phyloP scores from a whole-genome alignment of 2,888 invertebrate genomes.

The Callimorpha dominula region DNA sequence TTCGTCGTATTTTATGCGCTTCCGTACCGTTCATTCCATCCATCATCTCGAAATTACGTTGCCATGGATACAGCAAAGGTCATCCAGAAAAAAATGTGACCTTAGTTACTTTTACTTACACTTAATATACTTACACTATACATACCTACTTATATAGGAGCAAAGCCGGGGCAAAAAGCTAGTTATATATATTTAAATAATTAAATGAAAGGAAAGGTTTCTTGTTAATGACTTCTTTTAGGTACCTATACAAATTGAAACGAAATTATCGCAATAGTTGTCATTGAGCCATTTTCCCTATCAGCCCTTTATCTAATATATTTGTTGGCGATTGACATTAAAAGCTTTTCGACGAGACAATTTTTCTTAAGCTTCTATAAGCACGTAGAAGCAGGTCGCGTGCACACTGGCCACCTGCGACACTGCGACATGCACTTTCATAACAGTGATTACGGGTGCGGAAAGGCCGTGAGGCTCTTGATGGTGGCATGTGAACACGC shows the following conservation, averaged over 20 bases:
- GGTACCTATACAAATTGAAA: not conserved
- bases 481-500: conserved; percentile 62
- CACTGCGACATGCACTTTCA: conserved; percentile 57
- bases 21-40: too few relatives aligned
- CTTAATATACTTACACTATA: too few relatives aligned
- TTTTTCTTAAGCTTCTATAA: not conserved
- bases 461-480: conserved; percentile 59
- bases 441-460: conserved; percentile 61
- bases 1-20: too few relatives aligned
- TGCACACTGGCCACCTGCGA: conserved; percentile 37
- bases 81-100: too few relatives aligned
- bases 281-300: not conserved
- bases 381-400: conserved; percentile 19
- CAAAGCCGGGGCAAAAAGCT: too few relatives aligned
- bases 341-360: not conserved
- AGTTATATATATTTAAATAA: too few relatives aligned
- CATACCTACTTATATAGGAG: too few relatives aligned
- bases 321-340: not conserved
- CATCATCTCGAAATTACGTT: too few relatives aligned
- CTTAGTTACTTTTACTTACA: too few relatives aligned
- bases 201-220: not conserved
- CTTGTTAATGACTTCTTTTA: too few relatives aligned
- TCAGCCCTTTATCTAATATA: not conserved
- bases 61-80: too few relatives aligned
- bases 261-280: not conserved